phyloP scores from a whole-genome alignment of 2,113 vertebrate genomes.

The Hippocampus mohnikei region DNA sequence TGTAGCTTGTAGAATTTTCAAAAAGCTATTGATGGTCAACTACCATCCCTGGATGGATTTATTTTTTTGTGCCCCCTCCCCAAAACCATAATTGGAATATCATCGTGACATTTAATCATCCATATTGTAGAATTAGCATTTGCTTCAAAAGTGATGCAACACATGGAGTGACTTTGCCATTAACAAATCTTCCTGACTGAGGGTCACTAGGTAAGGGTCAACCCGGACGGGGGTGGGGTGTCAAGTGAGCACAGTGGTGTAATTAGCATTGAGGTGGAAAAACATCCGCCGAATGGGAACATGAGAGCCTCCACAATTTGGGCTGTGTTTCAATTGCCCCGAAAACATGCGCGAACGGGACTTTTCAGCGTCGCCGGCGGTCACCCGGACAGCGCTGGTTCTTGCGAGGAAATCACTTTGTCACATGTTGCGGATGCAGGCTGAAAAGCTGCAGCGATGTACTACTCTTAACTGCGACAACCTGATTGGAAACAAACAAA shows the following conservation, averaged over 20 bases:
- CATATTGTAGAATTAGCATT: neutral
- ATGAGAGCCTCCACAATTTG: constrained; percentile 23
- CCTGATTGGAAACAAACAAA: constrained; percentile 65
- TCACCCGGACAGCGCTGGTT: neutral
- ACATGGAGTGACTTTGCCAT: constrained; percentile 35
- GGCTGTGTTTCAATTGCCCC: constrained; percentile 17
- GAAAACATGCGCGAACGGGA: neutral
- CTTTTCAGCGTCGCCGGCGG: neutral
- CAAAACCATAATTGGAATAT: no score
- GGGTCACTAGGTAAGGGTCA: constrained; percentile 54
- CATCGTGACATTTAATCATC: no score
- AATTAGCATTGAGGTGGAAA: constrained; percentile 44
- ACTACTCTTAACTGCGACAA: constrained; percentile 47
- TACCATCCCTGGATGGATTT: no score
- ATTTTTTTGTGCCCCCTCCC: no score
- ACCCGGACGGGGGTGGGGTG: constrained; percentile 16
- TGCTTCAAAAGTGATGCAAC: constrained; percentile 18
- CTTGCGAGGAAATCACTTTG: neutral
- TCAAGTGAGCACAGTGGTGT: constrained; percentile 14
- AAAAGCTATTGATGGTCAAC: no score
- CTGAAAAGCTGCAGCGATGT: constrained; percentile 42
- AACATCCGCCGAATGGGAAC: constrained; percentile 31
- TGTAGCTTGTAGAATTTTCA: no score
- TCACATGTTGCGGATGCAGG: neutral
- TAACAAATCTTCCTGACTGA: constrained; percentile 47